A percentile compares a stretch with the other conserved stretches of the same genome.
These are phyloP conservation scores for Parauchenoglanis ngamensis DNA, from an alignment of 2,797 vertebrate genomes.

Conservation along the genomic window DNA sequence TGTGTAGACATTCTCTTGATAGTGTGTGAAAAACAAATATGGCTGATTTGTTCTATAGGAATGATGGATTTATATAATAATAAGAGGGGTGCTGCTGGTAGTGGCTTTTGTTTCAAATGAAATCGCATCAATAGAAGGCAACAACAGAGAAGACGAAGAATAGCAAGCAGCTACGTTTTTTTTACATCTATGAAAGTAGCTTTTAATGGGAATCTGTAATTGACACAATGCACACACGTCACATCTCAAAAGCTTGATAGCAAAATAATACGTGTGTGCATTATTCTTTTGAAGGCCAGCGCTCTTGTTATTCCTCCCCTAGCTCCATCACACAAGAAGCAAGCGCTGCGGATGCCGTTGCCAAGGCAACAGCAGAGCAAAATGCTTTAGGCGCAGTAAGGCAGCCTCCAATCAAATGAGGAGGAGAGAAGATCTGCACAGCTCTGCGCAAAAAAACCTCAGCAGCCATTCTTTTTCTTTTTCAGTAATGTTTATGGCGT, in stretches of 20 bases:
- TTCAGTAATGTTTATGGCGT: not conserved
- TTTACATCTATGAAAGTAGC: not conserved
- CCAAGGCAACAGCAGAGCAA: conserved; percentile 86
- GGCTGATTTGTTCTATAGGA: not conserved
- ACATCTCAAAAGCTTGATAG: not conserved
- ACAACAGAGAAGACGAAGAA: not conserved
- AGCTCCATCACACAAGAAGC: conserved; percentile 65
- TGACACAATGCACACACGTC: not conserved
- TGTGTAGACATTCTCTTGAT: not conserved
- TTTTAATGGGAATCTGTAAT: not conserved
- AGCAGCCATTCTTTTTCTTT: conserved; percentile 6
- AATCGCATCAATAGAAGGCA: not conserved
- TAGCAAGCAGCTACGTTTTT: not conserved
- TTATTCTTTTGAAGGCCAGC: conserved; percentile 5
- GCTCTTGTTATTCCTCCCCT: conserved; percentile 18
- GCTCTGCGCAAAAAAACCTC: conserved; percentile 37
- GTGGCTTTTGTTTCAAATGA: not conserved
- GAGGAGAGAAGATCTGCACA: conserved; percentile 65
- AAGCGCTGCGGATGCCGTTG: conserved; percentile 87
- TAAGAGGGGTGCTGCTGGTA: not conserved
- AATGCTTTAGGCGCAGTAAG: conserved; percentile 70
- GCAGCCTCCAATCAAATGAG: conserved; percentile 71
- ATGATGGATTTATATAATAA: not conserved
- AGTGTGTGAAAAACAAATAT: not conserved
- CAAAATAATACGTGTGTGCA: not conserved